These are phyloP conservation scores for Agrochola lota DNA, from an alignment of 2,888 invertebrate species.

Conservation along the genomic window DNA sequence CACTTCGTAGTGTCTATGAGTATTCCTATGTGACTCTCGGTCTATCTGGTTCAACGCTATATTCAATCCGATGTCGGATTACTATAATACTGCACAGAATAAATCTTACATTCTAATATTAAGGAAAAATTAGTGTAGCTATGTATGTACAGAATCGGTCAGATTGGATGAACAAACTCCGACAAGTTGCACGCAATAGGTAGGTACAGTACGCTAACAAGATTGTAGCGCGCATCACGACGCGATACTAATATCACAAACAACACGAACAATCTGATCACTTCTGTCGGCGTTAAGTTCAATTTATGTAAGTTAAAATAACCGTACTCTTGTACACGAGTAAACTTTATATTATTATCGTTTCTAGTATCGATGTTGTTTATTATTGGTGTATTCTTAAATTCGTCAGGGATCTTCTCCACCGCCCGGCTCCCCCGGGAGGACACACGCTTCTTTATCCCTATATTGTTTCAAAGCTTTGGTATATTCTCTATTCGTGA, in stretches of 20 bases:
- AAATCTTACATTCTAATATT: slow-evolving; percentile 81
- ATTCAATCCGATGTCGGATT: slow-evolving; percentile 72
- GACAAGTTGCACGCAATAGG: slow-evolving; percentile 24
- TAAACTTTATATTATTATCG: slow-evolving; percentile 72
- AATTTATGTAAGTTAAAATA: slow-evolving; percentile 76
- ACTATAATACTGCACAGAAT: slow-evolving; percentile 78
- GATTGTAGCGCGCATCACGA: slow-evolving; percentile 31
- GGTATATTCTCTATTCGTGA: slow-evolving; percentile 46
- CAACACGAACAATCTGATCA: slow-evolving; percentile 74
- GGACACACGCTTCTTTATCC: slow-evolving; percentile 51
- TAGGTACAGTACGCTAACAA: slow-evolving; percentile 28
- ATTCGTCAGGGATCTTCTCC: slow-evolving; percentile 69
- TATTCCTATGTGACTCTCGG: slow-evolving; percentile 65
- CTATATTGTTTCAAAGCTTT: slow-evolving; percentile 46
- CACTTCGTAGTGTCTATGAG: slow-evolving; percentile 70
- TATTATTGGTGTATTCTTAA: slow-evolving; percentile 74
- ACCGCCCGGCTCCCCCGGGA: slow-evolving; percentile 28
- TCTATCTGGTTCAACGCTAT: slow-evolving; percentile 68
- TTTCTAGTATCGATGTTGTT: slow-evolving; percentile 79
- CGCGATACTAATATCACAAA: slow-evolving; percentile 30
- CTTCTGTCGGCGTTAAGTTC: slow-evolving; percentile 73
- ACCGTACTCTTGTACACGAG: slow-evolving; percentile 74
- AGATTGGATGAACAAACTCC: slow-evolving; percentile 69
- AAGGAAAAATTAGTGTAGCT: slow-evolving; percentile 81
- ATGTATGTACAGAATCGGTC: slow-evolving; percentile 77